phyloP scores from a whole-genome alignment of 2,797 vertebrate genomes.

The Myiotriccus ornatus region DNA sequence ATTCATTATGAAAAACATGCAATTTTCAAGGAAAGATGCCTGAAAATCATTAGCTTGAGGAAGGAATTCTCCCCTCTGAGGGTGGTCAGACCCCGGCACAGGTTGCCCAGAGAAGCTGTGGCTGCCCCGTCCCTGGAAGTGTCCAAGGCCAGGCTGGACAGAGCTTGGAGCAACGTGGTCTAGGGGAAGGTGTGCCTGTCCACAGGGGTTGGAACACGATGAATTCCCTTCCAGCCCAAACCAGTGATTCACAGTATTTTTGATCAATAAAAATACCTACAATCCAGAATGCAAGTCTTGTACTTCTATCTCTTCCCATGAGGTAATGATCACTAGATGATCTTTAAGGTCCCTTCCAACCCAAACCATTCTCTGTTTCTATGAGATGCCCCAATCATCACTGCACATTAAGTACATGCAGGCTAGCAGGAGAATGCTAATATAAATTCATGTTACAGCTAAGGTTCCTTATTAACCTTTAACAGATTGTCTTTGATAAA shows the following conservation, averaged over 20 bases:
- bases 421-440: not conserved
- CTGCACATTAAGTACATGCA: not conserved
- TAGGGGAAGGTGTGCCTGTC: not conserved
- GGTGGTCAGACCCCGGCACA: accelerated
- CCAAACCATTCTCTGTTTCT: not conserved
- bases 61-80: not conserved
- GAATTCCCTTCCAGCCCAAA: not conserved
- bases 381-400: not conserved
- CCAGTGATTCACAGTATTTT: not conserved
- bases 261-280: not conserved
- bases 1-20: not conserved
- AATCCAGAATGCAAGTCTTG: not conserved
- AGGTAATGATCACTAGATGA: not conserved
- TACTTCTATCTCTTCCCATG: not conserved
- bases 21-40: not conserved
- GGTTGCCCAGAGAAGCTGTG: not conserved
- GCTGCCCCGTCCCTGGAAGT: not conserved
- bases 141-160: accelerated
- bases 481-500: not conserved
- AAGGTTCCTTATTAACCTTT: not conserved
- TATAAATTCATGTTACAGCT: not conserved
- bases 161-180: not conserved
- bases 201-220: not conserved
- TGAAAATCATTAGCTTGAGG: not conserved
- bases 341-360: not conserved